Conservation (phyloP, 64 coral and sea anemone species). For the Porites australiensis region DNA sequence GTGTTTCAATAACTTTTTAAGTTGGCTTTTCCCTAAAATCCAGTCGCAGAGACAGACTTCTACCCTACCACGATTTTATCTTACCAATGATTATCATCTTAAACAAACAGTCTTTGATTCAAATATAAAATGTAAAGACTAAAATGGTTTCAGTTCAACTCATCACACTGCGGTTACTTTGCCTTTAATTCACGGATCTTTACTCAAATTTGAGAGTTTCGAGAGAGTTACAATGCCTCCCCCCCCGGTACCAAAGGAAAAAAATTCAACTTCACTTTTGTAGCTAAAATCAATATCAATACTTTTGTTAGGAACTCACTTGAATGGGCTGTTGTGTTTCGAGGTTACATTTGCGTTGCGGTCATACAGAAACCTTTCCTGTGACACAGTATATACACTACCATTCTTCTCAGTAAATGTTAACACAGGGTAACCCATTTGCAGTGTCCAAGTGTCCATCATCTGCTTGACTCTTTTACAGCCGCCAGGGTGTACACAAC, state of each 20-base stretch:
- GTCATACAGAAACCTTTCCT: constrained; percentile 77
- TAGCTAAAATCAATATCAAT: background rate
- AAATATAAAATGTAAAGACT: too few relatives aligned
- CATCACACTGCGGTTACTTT: too few relatives aligned
- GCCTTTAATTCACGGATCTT: too few relatives aligned
- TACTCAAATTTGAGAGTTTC: too few relatives aligned
- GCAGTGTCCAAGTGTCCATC: constrained; percentile 95
- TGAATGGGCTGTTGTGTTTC: constrained; percentile 45
- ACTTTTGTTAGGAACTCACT: constrained; percentile 17
- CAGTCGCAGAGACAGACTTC: too few relatives aligned
- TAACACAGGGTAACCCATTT: constrained; percentile 93
- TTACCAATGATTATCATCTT: too few relatives aligned
- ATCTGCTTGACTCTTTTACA: constrained; percentile 61
- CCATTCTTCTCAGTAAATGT: constrained; percentile 36
- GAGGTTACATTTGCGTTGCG: constrained; percentile 21
- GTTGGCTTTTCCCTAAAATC: too few relatives aligned
- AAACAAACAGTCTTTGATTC: too few relatives aligned
- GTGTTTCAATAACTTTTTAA: too few relatives aligned
- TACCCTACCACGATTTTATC: too few relatives aligned
- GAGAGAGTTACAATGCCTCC: too few relatives aligned
- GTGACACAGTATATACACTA: constrained; percentile 32
- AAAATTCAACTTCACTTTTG: background rate
- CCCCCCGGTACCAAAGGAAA: background rate
- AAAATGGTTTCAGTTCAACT: too few relatives aligned
- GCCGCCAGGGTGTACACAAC: background rate